Evolutionary conservation across 37 sponge, comb jelly and placozoan genomes (phyloP).

Genomic region (Agelas oroides): DNA sequence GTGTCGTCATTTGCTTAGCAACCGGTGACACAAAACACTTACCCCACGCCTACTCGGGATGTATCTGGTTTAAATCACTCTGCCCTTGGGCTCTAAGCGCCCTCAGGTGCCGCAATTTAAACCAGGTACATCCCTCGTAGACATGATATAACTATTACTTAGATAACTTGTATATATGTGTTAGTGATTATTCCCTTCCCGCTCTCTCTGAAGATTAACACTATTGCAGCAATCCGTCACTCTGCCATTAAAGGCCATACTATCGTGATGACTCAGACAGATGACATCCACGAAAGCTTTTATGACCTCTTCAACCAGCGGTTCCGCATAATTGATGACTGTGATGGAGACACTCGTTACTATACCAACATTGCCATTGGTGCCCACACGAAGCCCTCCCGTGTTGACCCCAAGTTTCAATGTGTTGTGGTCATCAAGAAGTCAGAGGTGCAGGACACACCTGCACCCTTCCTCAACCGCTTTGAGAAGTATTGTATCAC

Average conservation of each 20-base stretch:
- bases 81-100: no score
- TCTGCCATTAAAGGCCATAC: slow-evolving; percentile 86
- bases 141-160: no score
- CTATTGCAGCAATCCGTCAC: slow-evolving; percentile 76
- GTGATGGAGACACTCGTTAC: slow-evolving; percentile 56
- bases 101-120: no score
- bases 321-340: slow-evolving; percentile 77
- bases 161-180: background rate
- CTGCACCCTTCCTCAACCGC: slow-evolving; percentile 87
- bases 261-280: slow-evolving; percentile 85
- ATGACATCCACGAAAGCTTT: slow-evolving; percentile 90
- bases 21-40: no score
- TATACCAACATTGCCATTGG: slow-evolving; percentile 93
- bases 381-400: slow-evolving; percentile 78
- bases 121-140: no score
- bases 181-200: no score
- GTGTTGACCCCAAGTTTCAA: slow-evolving; percentile 81
- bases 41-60: no score
- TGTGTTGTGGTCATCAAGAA: slow-evolving; percentile 83
- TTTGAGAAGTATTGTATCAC: slow-evolving; percentile 89
- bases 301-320: slow-evolving; percentile 91
- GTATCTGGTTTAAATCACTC: no score
- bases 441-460: slow-evolving; percentile 75
- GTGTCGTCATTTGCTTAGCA: no score
- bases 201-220: slow-evolving; percentile 62